These are phyloP conservation scores for Enteromius mattozi DNA, from an alignment of 2,797 vertebrate species.

Conservation along the genomic window DNA sequence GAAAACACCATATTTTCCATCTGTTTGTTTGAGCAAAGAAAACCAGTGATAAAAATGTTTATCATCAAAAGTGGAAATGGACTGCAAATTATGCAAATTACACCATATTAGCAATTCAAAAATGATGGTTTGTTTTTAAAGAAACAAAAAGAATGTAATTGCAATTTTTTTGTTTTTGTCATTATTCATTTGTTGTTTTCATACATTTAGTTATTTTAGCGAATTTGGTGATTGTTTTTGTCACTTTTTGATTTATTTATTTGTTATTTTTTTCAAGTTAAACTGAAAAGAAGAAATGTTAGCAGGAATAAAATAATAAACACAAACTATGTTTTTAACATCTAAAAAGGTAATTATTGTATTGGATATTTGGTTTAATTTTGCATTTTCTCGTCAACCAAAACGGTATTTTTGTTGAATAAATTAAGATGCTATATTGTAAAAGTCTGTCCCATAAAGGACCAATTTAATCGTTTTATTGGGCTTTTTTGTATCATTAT, in stretches of 20 bases:
- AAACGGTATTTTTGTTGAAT: background rate
- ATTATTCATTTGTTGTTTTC: background rate
- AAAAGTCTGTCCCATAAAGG: background rate
- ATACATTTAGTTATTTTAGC: background rate
- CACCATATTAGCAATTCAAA: background rate
- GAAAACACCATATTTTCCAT: background rate
- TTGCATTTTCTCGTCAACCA: too few species aligned
- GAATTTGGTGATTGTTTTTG: background rate
- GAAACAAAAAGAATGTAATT: background rate
- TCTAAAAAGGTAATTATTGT: background rate
- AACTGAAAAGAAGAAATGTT: background rate
- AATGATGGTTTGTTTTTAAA: background rate
- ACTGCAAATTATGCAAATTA: background rate
- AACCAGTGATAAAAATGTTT: background rate
- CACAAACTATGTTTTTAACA: background rate
- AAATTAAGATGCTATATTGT: background rate
- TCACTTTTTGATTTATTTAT: background rate
- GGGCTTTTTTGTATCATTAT: background rate
- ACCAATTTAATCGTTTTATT: background rate
- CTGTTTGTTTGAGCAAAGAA: background rate
- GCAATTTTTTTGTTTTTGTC: too few species aligned
- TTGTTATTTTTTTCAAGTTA: background rate
- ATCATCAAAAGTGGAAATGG: background rate
- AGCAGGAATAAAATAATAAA: background rate
- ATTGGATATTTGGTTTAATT: background rate